Evolutionary conservation across 2,888 invertebrate genomes (phyloP).

Genomic region (Notodonta ziczac): DNA sequence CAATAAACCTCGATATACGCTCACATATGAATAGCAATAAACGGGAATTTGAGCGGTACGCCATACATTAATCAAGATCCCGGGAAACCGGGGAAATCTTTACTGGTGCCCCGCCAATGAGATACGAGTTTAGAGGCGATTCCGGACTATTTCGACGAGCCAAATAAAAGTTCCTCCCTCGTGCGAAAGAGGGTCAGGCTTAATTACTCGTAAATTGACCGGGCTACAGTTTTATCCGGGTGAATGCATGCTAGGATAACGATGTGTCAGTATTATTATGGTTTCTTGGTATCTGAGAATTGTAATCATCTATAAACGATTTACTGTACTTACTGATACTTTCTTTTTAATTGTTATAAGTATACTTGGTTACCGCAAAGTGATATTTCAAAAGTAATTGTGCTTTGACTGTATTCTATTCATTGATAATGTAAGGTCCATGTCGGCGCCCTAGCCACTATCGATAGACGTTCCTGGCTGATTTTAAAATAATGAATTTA

Average conservation of each 20-base stretch:
- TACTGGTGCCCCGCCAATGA: constrained; percentile 65
- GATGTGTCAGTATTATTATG: constrained; percentile 60
- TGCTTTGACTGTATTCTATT: too few species aligned
- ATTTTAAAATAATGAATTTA: too few species aligned
- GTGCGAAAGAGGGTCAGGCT: constrained; percentile 80
- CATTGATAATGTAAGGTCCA: too few species aligned
- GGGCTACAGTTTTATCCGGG: constrained; percentile 74
- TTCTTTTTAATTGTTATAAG: too few species aligned
- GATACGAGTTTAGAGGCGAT: constrained; percentile 68
- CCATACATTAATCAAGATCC: constrained; percentile 63
- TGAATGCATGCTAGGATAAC: constrained; percentile 68
- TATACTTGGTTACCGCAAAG: too few species aligned
- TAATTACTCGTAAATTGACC: constrained; percentile 85
- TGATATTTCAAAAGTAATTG: too few species aligned
- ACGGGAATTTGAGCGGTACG: constrained; percentile 37
- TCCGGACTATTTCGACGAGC: constrained; percentile 66
- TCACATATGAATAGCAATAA: constrained; percentile 37
- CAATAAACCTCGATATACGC: constrained; percentile 8
- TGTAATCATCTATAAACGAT: constrained; percentile 1
- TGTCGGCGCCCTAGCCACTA: too few species aligned
- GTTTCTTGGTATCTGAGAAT: constrained; percentile 16
- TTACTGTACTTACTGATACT: neutral
- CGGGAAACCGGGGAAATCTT: constrained; percentile 58
- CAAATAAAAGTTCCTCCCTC: constrained; percentile 80
- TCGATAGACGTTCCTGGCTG: too few species aligned